Conservation (phyloP, 2,797 vertebrate species). For the Phataginus tetradactyla region DNA sequence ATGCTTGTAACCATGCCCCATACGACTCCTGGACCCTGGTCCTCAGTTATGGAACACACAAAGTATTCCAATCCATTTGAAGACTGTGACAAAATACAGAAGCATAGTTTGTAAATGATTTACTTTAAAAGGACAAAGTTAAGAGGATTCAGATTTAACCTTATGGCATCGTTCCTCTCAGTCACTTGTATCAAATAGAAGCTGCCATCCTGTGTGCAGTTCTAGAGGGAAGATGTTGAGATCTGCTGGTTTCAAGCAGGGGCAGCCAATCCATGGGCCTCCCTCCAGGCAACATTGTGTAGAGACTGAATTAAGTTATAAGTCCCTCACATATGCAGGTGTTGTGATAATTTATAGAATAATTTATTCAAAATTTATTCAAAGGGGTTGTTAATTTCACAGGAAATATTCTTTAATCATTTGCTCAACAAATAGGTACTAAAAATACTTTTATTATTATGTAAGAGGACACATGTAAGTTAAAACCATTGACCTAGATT, state of each 20-base stretch:
- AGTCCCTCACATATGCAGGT: background rate
- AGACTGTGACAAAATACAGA: background rate
- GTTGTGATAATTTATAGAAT: background rate
- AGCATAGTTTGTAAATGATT: background rate
- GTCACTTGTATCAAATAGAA: background rate
- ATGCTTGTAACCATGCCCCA: background rate
- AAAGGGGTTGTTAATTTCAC: background rate
- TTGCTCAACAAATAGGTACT: background rate
- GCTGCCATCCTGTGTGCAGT: too few species aligned
- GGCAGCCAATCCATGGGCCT: background rate
- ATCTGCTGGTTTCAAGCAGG: background rate
- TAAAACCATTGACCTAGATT: background rate
- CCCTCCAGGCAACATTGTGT: background rate
- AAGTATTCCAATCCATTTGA: background rate
- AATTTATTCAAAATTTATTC: background rate
- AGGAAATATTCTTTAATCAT: background rate
- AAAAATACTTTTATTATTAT: background rate
- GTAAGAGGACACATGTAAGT: background rate
- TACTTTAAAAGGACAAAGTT: conserved; percentile 17
- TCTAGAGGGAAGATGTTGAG: background rate
- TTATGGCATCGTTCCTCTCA: background rate
- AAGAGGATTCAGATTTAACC: background rate
- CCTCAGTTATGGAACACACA: background rate
- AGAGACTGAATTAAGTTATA: background rate
- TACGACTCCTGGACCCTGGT: background rate